Conservation (phyloP, 2,888 invertebrate genomes). For the Norana najaformis region DNA sequence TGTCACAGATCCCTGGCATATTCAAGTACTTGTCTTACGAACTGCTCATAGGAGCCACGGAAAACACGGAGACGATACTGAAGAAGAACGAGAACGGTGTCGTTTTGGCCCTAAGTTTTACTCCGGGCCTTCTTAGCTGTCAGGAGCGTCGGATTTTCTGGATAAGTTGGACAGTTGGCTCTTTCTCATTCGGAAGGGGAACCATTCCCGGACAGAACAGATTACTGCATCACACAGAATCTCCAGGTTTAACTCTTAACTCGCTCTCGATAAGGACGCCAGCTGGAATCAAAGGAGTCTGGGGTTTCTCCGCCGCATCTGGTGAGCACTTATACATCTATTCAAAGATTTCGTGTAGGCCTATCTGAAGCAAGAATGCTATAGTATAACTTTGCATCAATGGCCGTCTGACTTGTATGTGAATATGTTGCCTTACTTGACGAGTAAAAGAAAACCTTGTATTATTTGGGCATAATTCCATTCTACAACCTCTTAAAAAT, state of each 20-base stretch:
- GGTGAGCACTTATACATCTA: background rate
- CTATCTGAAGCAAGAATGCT: background rate
- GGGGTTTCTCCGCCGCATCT: constrained; percentile 2
- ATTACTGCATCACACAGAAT: background rate
- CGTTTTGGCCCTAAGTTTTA: background rate
- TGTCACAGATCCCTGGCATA: background rate
- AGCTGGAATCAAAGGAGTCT: background rate
- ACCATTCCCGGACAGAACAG: constrained; percentile 2
- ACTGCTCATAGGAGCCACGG: constrained; percentile 27
- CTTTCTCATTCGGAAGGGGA: background rate
- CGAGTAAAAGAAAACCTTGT: too few species aligned
- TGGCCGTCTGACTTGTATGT: too few species aligned
- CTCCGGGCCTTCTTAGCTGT: constrained; percentile 25
- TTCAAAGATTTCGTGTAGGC: background rate
- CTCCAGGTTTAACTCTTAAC: background rate
- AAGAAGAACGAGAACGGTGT: background rate
- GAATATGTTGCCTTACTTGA: too few species aligned
- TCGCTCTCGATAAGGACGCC: background rate
- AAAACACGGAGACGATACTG: constrained; percentile 23
- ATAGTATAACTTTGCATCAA: too few species aligned
- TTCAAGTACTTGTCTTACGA: constrained; percentile 8
- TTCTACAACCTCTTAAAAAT: too few species aligned
- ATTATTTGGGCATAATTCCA: too few species aligned
- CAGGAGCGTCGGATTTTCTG: constrained; percentile 30
- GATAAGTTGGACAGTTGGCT: constrained; percentile 27